Evolutionary conservation across 23 tunicate species (phyloP).

Genomic region (Trididemnum nubilum): DNA sequence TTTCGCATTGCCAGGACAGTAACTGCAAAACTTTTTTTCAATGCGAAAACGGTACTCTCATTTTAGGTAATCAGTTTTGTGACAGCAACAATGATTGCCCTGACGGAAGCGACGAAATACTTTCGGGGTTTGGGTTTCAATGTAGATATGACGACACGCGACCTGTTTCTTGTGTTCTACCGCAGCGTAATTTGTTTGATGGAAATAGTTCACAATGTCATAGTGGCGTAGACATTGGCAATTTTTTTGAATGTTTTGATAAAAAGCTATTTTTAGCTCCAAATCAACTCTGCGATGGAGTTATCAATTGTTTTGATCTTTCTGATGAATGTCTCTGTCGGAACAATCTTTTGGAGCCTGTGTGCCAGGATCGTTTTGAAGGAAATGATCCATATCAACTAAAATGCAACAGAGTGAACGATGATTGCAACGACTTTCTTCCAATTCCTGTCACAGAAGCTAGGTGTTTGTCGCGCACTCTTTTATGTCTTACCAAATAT

Average conservation of each 20-base stretch:
- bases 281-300: background rate
- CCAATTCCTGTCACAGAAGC: background rate
- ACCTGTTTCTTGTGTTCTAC: background rate
- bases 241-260: constrained; percentile 4
- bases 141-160: background rate
- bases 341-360: background rate
- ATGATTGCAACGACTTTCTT: background rate
- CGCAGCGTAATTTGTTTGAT: constrained; percentile 4
- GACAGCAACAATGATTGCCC: background rate
- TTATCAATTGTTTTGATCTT: background rate
- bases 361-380: background rate
- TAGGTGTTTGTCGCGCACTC: background rate
- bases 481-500: background rate
- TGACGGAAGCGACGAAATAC: constrained; percentile 14
- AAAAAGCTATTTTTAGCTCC: background rate
- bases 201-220: background rate
- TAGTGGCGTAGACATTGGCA: background rate
- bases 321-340: constrained; percentile 18
- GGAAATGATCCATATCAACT: too few relatives aligned
- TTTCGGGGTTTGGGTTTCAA: background rate
- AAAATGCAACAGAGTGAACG: background rate
- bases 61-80: background rate
- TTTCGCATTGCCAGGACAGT: background rate
- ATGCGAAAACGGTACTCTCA: background rate
- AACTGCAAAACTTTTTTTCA: background rate